These are phyloP conservation scores for Pteropus alecto DNA, from an alignment of 2,113 vertebrate genomes.

Conservation along the genomic window DNA sequence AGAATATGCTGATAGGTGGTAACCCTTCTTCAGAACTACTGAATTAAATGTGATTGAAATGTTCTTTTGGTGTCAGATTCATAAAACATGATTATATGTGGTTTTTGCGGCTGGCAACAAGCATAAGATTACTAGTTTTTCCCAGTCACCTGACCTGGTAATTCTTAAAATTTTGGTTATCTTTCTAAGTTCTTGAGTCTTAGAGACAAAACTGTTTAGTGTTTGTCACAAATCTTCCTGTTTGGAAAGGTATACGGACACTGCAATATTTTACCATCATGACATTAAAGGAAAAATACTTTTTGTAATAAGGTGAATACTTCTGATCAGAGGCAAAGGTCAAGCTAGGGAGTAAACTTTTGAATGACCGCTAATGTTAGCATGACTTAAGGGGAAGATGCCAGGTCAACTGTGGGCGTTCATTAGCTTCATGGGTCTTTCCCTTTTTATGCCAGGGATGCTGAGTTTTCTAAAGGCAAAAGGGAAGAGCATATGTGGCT, in stretches of 20 bases:
- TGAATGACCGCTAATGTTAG: slow-evolving; percentile 31
- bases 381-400: not conserved
- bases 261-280: not conserved
- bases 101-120: not conserved
- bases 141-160: not conserved
- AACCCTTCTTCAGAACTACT: not conserved
- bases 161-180: slow-evolving; percentile 38
- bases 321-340: slow-evolving; percentile 42
- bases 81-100: not conserved
- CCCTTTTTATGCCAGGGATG: not conserved
- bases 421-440: not conserved
- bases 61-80: not conserved
- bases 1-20: not conserved
- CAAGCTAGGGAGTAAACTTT: slow-evolving; percentile 29
- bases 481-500: not conserved
- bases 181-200: not conserved
- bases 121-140: not conserved
- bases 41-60: not conserved
- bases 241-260: not conserved
- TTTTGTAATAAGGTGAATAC: slow-evolving; percentile 3
- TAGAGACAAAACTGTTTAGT: not conserved
- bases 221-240: not conserved
- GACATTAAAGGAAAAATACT: not conserved
- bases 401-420: slow-evolving; percentile 2
- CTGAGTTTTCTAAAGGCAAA: not conserved